Conservation (phyloP, 1,140 invertebrate species). For the Sarcophaga bullata region DNA sequence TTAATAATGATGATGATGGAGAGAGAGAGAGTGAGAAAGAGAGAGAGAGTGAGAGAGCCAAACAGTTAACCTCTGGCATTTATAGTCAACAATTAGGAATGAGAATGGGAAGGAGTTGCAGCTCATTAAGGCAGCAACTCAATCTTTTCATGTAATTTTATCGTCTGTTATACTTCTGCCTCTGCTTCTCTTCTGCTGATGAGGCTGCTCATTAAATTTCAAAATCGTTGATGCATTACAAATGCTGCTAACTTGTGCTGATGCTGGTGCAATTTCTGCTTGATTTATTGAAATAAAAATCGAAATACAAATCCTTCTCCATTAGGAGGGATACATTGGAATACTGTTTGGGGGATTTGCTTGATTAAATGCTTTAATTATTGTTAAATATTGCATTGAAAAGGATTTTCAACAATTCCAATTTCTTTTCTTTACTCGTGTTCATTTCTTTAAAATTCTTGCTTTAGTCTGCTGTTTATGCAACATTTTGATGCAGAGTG, state of each 20-base stretch:
- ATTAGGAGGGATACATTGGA: no score
- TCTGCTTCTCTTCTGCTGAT: no score
- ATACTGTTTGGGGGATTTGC: background rate
- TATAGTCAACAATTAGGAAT: background rate
- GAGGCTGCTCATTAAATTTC: background rate
- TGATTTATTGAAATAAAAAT: no score
- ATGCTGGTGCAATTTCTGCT: no score
- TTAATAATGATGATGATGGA: conserved; percentile 8
- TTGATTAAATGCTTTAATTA: background rate
- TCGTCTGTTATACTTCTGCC: no score
- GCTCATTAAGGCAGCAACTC: background rate
- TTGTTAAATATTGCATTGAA: background rate
- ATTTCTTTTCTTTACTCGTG: background rate
- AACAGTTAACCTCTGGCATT: background rate
- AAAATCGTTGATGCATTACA: background rate
- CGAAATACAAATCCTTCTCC: no score
- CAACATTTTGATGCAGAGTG: no score
- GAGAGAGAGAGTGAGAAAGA: no score
- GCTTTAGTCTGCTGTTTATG: no score
- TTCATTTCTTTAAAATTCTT: no score
- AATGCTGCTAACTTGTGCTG: background rate
- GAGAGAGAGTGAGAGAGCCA: background rate
- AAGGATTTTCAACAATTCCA: no score
- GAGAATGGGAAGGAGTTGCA: background rate
- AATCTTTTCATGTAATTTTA: no score